phyloP scores from a whole-genome alignment of 2,888 invertebrate species.

The Mesorhabditis spiculigera region DNA sequence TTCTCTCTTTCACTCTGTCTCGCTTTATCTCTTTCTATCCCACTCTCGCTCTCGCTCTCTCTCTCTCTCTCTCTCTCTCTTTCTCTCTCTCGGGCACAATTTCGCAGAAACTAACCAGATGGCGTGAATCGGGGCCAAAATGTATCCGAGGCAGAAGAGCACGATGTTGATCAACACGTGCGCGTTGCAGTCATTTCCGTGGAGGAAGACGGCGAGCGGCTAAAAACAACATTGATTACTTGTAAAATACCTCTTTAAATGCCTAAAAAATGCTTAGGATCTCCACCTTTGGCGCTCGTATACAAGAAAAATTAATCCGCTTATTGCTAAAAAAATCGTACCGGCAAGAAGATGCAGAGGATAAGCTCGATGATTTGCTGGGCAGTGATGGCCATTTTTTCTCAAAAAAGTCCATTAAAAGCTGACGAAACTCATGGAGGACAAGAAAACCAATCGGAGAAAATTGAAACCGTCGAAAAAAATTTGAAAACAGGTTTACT shows the following conservation, averaged over 20 bases:
- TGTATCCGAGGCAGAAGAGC: constrained; percentile 48
- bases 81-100: not conserved
- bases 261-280: no score
- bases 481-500: not conserved
- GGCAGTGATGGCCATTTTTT: constrained; percentile 44
- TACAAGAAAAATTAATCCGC: no score
- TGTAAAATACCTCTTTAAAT: no score
- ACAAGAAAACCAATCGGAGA: not conserved
- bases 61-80: no score
- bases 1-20: no score
- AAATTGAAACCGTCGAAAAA: not conserved
- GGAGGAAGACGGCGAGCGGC: constrained; percentile 53
- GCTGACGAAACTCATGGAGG: not conserved
- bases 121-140: constrained; percentile 49
- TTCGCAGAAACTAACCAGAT: constrained; percentile 28
- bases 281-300: no score
- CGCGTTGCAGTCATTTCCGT: constrained; percentile 49
- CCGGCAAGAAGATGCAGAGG: constrained; percentile 53
- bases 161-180: constrained; percentile 49
- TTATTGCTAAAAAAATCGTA: constrained; percentile 17
- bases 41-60: no score
- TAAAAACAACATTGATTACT: constrained; percentile 18
- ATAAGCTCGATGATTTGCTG: constrained; percentile 55
- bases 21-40: no score
- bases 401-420: constrained; percentile 3